Evolutionary conservation across 2,888 invertebrate species (phyloP).

Genomic region (Zygogramma bicolorata): DNA sequence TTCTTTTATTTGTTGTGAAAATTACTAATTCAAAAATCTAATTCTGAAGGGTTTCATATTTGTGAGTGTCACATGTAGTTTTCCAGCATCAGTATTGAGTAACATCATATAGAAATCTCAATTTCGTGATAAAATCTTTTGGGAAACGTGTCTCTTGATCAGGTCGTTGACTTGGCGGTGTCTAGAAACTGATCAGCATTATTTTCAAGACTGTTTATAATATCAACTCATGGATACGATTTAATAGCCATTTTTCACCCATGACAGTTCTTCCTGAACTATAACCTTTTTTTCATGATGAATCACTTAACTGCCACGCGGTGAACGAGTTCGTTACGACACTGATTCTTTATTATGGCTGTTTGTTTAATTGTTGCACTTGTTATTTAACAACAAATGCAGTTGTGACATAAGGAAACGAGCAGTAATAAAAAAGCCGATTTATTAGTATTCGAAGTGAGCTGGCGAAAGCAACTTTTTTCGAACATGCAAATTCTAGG

Average conservation of each 20-base stretch:
- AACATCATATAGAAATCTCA: no score
- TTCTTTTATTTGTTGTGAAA: no score
- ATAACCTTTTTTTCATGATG: neutral
- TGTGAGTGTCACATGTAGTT: no score
- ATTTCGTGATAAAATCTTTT: no score
- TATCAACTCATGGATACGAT: neutral
- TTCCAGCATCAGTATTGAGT: no score
- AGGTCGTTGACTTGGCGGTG: no score
- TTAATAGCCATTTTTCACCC: neutral
- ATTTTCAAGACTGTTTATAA: neutral
- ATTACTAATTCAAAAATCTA: no score
- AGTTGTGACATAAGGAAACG: conserved; percentile 9
- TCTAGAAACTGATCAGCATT: no score
- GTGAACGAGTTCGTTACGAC: neutral
- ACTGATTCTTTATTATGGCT: conserved; percentile 1
- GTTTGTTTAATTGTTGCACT: neutral
- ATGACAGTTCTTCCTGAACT: neutral
- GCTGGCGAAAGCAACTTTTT: neutral
- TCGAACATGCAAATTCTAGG: neutral
- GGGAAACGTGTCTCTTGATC: no score
- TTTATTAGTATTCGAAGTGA: neutral
- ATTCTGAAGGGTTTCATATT: no score
- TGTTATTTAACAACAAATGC: conserved; percentile 10
- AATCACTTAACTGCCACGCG: neutral
- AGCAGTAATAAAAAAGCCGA: neutral